Evolutionary conservation across 64 coral and sea anemone genomes (phyloP).

Genomic region (Porites lutea): DNA sequence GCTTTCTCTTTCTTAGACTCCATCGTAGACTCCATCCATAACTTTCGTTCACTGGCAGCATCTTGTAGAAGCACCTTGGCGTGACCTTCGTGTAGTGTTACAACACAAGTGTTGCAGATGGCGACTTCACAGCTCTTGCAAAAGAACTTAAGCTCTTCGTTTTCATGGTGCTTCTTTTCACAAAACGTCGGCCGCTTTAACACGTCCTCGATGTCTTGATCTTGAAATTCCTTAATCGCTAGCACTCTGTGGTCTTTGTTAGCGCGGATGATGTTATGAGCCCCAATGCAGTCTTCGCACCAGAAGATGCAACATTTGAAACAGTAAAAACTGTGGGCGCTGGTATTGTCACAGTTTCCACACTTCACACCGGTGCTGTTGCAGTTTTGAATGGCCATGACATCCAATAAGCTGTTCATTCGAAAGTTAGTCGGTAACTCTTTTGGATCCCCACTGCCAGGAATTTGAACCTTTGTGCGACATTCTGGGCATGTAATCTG

Average conservation of each 20-base stretch:
- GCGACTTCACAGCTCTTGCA: no score
- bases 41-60: background rate
- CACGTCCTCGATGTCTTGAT: background rate
- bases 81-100: background rate
- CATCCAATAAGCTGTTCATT: background rate
- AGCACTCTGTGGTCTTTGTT: background rate
- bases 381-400: background rate
- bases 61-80: background rate
- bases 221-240: slow-evolving; percentile 10
- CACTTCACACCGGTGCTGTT: background rate
- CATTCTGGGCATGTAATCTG: background rate
- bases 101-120: no score
- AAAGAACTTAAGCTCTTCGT: background rate
- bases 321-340: background rate
- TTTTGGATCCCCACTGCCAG: no score
- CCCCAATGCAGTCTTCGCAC: background rate
- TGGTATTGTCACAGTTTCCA: background rate
- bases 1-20: background rate
- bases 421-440: no score
- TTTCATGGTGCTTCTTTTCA: background rate
- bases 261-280: background rate
- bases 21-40: background rate
- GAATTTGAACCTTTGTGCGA: background rate
- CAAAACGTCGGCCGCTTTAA: background rate
- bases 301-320: background rate